Conservation (phyloP, 2,797 vertebrate genomes). For the Tokudaia tokunoshimensis region DNA sequence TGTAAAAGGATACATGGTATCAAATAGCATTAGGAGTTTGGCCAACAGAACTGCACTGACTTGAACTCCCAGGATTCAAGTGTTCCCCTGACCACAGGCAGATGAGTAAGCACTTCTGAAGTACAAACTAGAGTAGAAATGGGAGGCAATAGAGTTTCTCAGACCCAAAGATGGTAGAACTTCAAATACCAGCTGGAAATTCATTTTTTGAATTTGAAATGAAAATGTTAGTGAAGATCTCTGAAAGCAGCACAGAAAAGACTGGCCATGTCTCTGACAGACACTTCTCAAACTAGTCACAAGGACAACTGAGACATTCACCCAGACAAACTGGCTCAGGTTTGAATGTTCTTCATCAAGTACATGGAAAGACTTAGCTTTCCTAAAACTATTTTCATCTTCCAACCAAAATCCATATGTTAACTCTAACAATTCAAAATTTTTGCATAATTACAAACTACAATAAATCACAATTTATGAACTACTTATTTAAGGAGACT, state of each 20-base stretch:
- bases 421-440: background rate
- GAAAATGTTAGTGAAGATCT: conserved; percentile 1
- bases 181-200: background rate
- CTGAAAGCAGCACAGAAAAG: background rate
- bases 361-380: background rate
- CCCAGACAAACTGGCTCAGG: background rate
- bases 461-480: background rate
- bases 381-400: background rate
- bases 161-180: background rate
- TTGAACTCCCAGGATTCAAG: background rate
- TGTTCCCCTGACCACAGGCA: background rate
- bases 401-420: background rate
- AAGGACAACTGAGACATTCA: conserved; percentile 15
- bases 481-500: background rate
- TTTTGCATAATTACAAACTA: background rate
- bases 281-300: background rate
- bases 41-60: background rate
- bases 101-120: background rate
- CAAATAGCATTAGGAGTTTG: background rate
- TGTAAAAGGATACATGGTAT: background rate
- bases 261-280: background rate
- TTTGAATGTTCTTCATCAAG: conserved; percentile 26
- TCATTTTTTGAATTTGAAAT: background rate
- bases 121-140: background rate
- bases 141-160: background rate